Evolutionary conservation across 2,797 vertebrate species (phyloP).

Genomic region (Amblyopsis hoosieri): DNA sequence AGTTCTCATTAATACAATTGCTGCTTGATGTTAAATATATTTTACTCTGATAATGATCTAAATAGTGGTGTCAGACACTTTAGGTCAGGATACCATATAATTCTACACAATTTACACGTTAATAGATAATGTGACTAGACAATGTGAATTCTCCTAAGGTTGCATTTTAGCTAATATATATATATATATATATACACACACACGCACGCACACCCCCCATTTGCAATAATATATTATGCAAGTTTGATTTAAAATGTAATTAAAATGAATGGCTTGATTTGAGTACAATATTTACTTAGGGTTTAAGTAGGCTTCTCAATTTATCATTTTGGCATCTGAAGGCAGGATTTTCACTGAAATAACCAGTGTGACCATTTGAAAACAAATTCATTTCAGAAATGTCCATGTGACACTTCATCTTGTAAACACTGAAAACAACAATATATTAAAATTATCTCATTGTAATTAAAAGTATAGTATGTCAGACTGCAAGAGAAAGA

Average conservation of each 20-base stretch:
- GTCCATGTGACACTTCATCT: not conserved
- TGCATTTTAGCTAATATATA: no score
- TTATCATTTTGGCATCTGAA: not conserved
- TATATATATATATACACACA: no score
- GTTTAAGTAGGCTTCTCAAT: not conserved
- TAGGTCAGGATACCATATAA: no score
- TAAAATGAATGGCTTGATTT: not conserved
- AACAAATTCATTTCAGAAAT: not conserved
- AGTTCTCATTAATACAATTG: constrained; percentile 5
- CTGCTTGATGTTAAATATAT: constrained; percentile 9
- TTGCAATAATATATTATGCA: no score
- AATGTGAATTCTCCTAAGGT: no score
- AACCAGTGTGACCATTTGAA: no score
- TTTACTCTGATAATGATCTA: no score
- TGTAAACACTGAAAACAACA: not conserved
- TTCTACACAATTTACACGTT: no score
- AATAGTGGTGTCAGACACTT: no score
- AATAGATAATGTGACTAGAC: no score
- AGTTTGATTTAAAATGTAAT: not conserved
- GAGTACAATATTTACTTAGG: not conserved
- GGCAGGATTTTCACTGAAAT: not conserved
- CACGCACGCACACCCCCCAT: no score
- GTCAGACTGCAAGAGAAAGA: not conserved
- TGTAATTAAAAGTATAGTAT: not conserved
- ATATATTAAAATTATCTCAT: not conserved